Conservation (phyloP, 23 tunicate genomes). For the Botrylloides violaceus region DNA sequence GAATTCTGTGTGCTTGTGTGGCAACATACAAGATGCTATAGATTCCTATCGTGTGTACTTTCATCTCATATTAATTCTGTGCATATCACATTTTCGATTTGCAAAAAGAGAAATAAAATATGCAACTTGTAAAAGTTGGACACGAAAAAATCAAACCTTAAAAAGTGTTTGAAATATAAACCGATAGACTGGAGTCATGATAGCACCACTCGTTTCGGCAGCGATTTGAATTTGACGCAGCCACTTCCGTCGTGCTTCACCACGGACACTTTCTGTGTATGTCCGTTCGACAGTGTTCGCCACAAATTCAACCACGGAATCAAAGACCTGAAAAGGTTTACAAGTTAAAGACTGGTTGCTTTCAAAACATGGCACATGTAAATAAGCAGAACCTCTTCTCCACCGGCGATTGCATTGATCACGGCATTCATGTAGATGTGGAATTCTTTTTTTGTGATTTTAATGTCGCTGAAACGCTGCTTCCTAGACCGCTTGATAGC, state of each 20-base stretch:
- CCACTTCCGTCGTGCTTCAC: conserved; percentile 92
- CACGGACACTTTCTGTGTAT: conserved; percentile 77
- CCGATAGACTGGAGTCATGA: conserved; percentile 67
- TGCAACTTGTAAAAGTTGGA: no score
- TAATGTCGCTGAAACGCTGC: conserved; percentile 39
- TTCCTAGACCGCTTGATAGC: conserved; percentile 51
- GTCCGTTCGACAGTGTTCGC: conserved; percentile 81
- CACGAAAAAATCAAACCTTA: no score
- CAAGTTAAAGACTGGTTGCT: no score
- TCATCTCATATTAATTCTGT: no score
- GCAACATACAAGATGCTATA: no score
- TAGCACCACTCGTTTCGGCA: conserved; percentile 77
- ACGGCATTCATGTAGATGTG: conserved; percentile 68
- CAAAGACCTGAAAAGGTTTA: conserved; percentile 76
- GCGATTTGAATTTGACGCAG: conserved; percentile 61
- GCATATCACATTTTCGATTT: no score
- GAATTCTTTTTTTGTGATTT: conserved; percentile 50
- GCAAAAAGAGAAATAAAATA: no score
- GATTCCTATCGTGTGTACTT: no score
- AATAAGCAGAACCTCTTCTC: no score
- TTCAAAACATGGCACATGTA: no score
- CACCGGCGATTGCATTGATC: conserved; percentile 58
- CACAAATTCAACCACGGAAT: conserved; percentile 58
- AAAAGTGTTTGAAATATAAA: conserved; percentile 56
- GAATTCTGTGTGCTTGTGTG: no score